These are phyloP conservation scores for Physeter macrocephalus DNA, from an alignment of 2,113 vertebrate species.

Conservation along the genomic window DNA sequence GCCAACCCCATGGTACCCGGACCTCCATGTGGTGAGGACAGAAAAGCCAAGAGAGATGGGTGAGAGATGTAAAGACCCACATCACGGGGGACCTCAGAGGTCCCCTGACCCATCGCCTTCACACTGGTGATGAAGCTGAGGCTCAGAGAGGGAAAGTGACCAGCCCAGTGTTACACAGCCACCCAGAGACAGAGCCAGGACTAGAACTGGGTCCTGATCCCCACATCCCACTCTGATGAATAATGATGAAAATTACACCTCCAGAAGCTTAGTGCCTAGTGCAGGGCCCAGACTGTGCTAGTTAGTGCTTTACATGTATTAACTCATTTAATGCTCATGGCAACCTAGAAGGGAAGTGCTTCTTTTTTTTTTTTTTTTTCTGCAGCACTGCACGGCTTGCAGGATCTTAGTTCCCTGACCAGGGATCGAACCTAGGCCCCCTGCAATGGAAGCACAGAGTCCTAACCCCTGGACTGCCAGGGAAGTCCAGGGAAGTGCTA, in stretches of 20 bases:
- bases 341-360: background rate
- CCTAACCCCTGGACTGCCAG: no score
- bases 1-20: fast-evolving
- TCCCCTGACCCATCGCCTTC: background rate
- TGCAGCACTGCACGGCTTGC: no score
- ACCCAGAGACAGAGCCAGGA: background rate
- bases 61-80: background rate
- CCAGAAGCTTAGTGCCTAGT: fast-evolving
- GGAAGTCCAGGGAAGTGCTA: background rate
- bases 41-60: background rate
- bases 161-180: background rate
- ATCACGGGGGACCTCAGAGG: background rate
- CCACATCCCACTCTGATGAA: background rate
- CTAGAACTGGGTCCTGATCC: background rate
- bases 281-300: background rate
- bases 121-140: background rate
- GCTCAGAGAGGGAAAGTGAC: background rate
- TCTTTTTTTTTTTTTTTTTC: no score
- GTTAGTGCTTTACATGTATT: fast-evolving
- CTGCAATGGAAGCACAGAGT: no score
- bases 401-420: no score
- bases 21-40: fast-evolving
- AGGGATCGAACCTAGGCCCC: no score
- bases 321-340: background rate
- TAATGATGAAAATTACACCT: fast-evolving